Evolutionary conservation across 1,140 invertebrate species (phyloP).

Genomic region (Andrena cerasifolii): DNA sequence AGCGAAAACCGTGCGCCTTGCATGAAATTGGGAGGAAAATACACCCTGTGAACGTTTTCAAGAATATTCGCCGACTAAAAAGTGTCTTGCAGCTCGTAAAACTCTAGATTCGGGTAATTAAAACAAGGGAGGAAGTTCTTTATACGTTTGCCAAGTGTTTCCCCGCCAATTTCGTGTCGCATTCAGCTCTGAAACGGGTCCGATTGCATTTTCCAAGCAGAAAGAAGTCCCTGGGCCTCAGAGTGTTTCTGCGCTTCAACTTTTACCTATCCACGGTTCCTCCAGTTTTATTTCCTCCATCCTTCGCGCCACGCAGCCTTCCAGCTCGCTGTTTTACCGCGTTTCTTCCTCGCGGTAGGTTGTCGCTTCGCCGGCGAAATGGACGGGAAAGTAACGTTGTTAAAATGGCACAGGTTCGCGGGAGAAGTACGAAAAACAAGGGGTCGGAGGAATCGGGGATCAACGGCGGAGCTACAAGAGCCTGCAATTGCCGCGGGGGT

Average conservation of each 20-base stretch:
- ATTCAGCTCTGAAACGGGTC: background rate
- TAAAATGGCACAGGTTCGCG: background rate
- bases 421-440: conserved; percentile 3
- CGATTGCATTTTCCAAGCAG: background rate
- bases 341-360: background rate
- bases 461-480: background rate
- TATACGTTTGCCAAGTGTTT: no score
- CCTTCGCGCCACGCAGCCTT: background rate
- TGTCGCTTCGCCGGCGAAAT: background rate
- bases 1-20: no score
- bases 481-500: background rate
- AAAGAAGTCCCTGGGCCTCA: background rate
- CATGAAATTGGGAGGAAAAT: no score
- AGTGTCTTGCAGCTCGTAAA: no score
- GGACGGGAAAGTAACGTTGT: background rate
- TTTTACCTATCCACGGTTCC: conserved; percentile 49
- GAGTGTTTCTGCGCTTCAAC: conserved; percentile 17
- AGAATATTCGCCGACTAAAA: no score
- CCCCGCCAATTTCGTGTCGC: conserved; percentile 1
- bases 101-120: no score
- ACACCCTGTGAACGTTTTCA: no score
- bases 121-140: no score
- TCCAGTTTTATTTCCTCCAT: no score
- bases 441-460: background rate
- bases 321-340: background rate